Evolutionary conservation across 2,797 vertebrate species (phyloP).

Genomic region (Heliangelus exortis): DNA sequence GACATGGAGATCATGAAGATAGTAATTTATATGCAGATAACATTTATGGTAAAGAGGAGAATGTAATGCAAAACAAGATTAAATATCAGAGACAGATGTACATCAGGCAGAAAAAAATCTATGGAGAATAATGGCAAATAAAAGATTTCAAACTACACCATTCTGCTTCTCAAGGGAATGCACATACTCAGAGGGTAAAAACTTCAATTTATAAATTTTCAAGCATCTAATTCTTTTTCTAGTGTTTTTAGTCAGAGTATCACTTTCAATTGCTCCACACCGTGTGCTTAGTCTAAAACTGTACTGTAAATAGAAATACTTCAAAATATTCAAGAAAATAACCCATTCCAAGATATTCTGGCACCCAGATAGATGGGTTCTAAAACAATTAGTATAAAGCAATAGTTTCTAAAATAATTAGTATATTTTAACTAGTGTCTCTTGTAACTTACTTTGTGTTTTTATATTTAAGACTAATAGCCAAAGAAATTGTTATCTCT

Average conservation of each 20-base stretch:
- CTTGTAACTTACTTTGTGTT: not conserved
- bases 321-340: not conserved
- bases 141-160: not conserved
- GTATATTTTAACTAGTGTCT: not conserved
- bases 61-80: not conserved
- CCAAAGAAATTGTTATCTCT: not conserved
- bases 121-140: not conserved
- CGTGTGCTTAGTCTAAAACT: not conserved
- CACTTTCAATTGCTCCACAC: not conserved
- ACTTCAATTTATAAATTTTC: not conserved
- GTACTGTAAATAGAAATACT: not conserved
- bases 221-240: not conserved
- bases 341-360: not conserved
- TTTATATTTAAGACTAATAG: not conserved
- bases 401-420: too few relatives aligned
- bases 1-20: not conserved
- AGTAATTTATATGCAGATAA: not conserved
- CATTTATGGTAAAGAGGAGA: not conserved
- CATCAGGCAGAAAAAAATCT: not conserved
- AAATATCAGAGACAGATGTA: constrained; percentile 7
- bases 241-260: not conserved
- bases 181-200: not conserved
- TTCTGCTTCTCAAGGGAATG: not conserved
- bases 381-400: too few relatives aligned
- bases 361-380: not conserved